A percentile compares a stretch with the other conserved stretches of the same genome.
Evolutionary conservation across 2,797 vertebrate species (phyloP).

Genomic region (Prionace glauca): DNA sequence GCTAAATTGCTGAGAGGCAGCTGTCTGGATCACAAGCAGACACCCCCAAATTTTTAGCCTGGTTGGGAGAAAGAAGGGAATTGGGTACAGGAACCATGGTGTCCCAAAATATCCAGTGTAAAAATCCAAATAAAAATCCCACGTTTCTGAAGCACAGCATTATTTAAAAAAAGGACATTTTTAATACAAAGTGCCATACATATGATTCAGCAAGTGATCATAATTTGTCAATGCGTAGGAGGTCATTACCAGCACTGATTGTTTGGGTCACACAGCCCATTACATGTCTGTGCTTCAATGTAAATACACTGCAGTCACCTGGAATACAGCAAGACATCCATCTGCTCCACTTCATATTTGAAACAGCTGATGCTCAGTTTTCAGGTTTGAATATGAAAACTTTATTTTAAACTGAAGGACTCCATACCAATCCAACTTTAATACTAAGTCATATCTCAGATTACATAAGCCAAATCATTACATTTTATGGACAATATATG

Average conservation of each 20-base stretch:
- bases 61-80: too few species aligned
- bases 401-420: not conserved
- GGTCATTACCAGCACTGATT: not conserved
- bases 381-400: not conserved
- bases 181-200: not conserved
- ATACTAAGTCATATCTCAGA: not conserved
- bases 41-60: not conserved
- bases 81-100: not conserved
- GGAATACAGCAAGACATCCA: not conserved
- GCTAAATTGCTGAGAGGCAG: not conserved
- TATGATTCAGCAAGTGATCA: not conserved
- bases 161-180: not conserved
- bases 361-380: not conserved
- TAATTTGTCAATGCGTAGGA: not conserved
- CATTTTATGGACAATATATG: not conserved
- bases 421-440: too few species aligned
- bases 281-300: not conserved
- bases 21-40: not conserved
- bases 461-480: not conserved
- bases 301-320: not conserved
- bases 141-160: not conserved
- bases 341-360: not conserved
- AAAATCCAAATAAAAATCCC: not conserved
- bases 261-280: not conserved
- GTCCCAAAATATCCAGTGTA: not conserved